Percentiles rank a stretch among this genome's conserved stretches.
phyloP scores from a whole-genome alignment of 2,888 invertebrate genomes.

The Operophtera brumata region DNA sequence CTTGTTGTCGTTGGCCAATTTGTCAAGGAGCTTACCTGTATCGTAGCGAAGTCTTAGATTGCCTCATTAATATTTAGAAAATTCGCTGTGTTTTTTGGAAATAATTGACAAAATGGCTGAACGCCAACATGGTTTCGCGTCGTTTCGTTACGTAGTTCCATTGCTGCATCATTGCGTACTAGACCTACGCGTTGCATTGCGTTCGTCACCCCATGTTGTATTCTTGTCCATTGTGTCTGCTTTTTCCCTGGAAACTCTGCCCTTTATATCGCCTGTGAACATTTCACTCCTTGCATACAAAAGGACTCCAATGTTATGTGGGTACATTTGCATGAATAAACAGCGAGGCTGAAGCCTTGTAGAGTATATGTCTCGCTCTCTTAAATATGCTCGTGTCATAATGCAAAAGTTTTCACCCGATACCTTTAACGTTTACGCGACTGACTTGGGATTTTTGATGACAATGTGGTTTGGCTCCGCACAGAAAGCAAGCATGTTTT shows the following conservation, averaged over 20 bases:
- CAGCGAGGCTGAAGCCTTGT: not conserved
- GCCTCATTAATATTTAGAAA: constrained; percentile 1
- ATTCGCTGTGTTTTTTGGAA: constrained; percentile 5
- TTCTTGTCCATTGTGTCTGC: constrained; percentile 18
- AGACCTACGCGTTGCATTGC: constrained; percentile 13
- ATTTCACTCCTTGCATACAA: constrained; percentile 11
- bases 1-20: constrained; percentile 22
- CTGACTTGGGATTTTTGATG: not conserved
- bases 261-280: constrained; percentile 16
- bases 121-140: constrained; percentile 16
- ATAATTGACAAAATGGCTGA: constrained; percentile 17
- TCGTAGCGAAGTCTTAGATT: not conserved
- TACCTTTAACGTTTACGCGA: not conserved
- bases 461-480: not conserved
- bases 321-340: constrained; percentile 15
- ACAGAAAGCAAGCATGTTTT: not conserved
- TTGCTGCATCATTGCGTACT: constrained; percentile 18
- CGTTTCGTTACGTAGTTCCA: constrained; percentile 17
- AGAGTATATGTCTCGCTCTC: not conserved
- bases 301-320: constrained; percentile 13
- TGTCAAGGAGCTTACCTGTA: not conserved
- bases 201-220: constrained; percentile 21
- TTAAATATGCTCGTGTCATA: not conserved
- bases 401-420: constrained; percentile 1
- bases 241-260: constrained; percentile 21